Percentiles rank a stretch among this genome's conserved stretches.
Conservation (phyloP, 1,140 invertebrate genomes). For the Conus ventricosus region DNA sequence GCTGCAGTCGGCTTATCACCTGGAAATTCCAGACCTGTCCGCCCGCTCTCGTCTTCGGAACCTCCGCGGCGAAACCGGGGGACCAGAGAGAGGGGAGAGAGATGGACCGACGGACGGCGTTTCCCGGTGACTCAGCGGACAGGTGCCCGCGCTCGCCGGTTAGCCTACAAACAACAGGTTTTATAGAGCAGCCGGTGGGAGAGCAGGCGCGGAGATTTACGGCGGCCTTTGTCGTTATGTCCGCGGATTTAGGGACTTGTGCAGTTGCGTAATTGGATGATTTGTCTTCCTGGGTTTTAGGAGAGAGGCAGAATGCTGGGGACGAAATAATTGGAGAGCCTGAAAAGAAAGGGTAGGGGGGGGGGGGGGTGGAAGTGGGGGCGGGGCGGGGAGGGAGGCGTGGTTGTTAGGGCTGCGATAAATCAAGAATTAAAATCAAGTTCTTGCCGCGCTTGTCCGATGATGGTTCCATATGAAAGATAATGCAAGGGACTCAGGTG, state of each 20-base stretch:
- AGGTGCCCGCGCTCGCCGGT: neutral
- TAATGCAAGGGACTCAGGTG: too few relatives aligned
- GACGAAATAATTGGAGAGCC: neutral
- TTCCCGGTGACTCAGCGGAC: constrained; percentile 3
- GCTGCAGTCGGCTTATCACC: neutral
- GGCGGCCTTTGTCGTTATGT: neutral
- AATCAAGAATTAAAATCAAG: too few relatives aligned
- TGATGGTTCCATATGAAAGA: too few relatives aligned
- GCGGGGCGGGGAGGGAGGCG: too few relatives aligned
- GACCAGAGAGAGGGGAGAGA: neutral
- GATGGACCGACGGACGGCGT: neutral
- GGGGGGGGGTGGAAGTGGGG: neutral
- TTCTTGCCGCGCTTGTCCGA: too few relatives aligned
- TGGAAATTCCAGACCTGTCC: constrained; percentile 16
- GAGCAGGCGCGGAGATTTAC: neutral
- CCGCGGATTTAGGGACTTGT: neutral
- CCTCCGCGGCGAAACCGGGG: neutral
- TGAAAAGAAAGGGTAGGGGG: neutral
- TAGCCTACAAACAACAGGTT: neutral
- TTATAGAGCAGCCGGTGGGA: neutral
- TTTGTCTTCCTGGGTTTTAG: neutral
- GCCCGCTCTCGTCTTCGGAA: neutral
- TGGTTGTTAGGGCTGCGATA: too few relatives aligned
- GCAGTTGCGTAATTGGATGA: neutral
- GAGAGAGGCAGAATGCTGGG: too few relatives aligned